A percentile compares a stretch with the other conserved stretches of the same genome.
phyloP scores from a whole-genome alignment of 2,113 vertebrate genomes.

The Aspiorhynchus laticeps region DNA sequence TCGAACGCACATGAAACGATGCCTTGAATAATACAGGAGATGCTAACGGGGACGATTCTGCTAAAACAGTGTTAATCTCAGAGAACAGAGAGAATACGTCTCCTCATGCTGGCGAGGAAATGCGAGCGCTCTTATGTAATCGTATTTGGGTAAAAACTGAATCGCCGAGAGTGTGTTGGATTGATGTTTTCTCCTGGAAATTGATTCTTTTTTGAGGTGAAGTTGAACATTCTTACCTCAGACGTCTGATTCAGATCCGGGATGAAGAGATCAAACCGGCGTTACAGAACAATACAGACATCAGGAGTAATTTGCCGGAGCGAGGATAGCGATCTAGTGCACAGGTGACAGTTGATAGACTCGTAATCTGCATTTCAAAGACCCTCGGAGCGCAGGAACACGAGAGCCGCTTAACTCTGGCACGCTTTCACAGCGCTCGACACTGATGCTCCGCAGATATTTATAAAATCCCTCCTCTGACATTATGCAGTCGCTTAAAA shows the following conservation, averaged over 20 bases:
- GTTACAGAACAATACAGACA: conserved; percentile 74
- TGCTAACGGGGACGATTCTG: not conserved
- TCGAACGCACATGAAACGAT: not conserved
- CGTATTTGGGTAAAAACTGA: not conserved
- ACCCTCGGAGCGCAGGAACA: conserved; percentile 47
- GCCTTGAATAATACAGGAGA: conserved; percentile 11
- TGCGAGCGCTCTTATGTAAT: conserved; percentile 4
- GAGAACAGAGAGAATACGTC: not conserved
- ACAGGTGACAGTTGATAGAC: conserved; percentile 74
- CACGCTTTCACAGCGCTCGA: conserved; percentile 45
- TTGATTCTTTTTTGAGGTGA: conserved; percentile 38
- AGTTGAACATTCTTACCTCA: conserved; percentile 50
- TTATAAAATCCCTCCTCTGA: conserved; percentile 36
- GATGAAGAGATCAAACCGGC: conserved; percentile 68
- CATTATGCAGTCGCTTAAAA: conserved; percentile 53
- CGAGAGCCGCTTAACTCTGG: conserved; percentile 50
- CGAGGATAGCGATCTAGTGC: conserved; percentile 68
- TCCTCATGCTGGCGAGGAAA: not conserved
- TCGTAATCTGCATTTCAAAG: conserved; percentile 76
- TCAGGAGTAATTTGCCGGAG: conserved; percentile 68
- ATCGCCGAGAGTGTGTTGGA: not conserved
- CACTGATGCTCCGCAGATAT: conserved; percentile 39
- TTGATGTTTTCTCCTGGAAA: conserved; percentile 35
- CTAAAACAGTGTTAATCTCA: not conserved
- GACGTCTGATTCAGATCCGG: conserved; percentile 63